Evolutionary conservation across 2,888 invertebrate genomes (phyloP).

Genomic region (Hemistola chrysoprasaria): DNA sequence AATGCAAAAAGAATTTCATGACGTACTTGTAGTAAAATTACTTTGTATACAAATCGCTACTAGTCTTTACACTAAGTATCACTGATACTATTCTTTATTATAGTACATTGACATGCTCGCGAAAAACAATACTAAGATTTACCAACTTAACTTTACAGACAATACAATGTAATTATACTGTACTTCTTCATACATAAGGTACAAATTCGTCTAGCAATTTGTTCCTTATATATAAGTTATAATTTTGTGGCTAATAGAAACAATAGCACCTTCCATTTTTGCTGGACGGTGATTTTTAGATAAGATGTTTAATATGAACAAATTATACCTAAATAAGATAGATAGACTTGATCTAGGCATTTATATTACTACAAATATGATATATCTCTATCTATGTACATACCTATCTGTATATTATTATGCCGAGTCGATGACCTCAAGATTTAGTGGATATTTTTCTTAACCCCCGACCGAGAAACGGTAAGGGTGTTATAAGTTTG

Average conservation of each 20-base stretch:
- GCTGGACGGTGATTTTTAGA: conserved; percentile 14
- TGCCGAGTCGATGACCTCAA: no score
- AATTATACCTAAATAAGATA: conserved; percentile 3
- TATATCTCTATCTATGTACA: no score
- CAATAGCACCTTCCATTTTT: conserved; percentile 14
- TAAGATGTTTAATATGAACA: conserved; percentile 11
- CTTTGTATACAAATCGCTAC: conserved; percentile 9
- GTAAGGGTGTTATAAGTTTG: no score
- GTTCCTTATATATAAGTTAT: neutral
- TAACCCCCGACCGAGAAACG: no score
- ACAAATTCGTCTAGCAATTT: neutral
- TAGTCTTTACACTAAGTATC: conserved; percentile 12
- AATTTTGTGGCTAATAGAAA: conserved; percentile 1
- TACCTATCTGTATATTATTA: no score
- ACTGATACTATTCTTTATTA: conserved; percentile 2
- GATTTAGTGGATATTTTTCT: no score
- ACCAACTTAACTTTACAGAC: conserved; percentile 2
- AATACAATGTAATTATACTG: neutral
- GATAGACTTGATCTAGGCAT: neutral
- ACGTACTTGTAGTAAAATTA: conserved; percentile 9
- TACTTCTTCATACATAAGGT: neutral
- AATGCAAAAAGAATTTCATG: conserved; percentile 8
- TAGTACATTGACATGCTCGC: conserved; percentile 14
- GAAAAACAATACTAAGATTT: conserved; percentile 12
- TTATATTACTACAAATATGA: no score